These are phyloP conservation scores for Pluvianellus socialis DNA, from an alignment of 2,113 vertebrate species.

Conservation along the genomic window DNA sequence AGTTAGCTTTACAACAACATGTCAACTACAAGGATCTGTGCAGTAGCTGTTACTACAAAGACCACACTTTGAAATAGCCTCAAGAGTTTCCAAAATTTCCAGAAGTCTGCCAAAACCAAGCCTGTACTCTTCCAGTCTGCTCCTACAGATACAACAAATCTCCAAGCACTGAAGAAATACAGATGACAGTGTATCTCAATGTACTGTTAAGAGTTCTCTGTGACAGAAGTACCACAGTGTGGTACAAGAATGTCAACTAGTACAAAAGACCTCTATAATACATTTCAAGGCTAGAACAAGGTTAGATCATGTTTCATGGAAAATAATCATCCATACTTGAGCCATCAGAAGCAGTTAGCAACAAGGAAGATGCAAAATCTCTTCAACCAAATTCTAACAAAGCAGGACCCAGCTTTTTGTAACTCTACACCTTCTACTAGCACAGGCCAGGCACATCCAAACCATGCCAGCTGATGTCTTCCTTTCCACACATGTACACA, in stretches of 20 bases:
- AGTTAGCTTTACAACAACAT: background rate
- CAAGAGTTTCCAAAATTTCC: background rate
- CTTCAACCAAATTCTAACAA: background rate
- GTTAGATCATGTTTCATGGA: background rate
- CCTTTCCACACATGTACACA: background rate
- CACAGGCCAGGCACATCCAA: background rate
- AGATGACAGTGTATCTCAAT: no score
- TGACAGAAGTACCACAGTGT: background rate
- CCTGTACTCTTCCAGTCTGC: no score
- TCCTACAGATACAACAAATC: no score
- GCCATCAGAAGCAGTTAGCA: background rate
- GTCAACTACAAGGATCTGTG: background rate
- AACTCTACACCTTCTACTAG: background rate
- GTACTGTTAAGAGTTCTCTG: no score
- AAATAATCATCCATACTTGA: background rate
- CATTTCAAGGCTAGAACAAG: background rate
- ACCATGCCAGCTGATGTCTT: background rate
- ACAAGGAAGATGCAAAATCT: background rate
- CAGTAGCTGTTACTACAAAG: background rate
- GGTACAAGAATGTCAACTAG: background rate
- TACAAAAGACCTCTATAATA: background rate
- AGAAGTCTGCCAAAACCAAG: no score
- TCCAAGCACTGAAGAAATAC: no score
- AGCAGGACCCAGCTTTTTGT: background rate
- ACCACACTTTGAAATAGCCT: background rate